These are phyloP conservation scores for Nysson spinosus DNA, from an alignment of 2,888 invertebrate genomes.

Conservation along the genomic window DNA sequence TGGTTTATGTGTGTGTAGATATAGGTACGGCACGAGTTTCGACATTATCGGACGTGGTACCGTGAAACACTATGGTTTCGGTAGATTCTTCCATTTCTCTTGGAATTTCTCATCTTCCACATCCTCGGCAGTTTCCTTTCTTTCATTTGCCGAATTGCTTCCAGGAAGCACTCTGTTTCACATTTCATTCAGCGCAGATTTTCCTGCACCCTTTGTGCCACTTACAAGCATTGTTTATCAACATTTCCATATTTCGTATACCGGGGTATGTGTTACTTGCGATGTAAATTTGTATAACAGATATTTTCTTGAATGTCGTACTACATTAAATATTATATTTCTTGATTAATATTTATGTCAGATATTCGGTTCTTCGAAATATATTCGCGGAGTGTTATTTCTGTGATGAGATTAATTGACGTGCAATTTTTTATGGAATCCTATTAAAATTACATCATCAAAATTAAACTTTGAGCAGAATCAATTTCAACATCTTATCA, in stretches of 20 bases:
- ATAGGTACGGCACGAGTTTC: constrained; percentile 22
- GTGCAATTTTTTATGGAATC: too few relatives aligned
- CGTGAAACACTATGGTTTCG: constrained; percentile 17
- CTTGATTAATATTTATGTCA: too few relatives aligned
- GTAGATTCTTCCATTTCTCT: constrained; percentile 43
- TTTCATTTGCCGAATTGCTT: constrained; percentile 30
- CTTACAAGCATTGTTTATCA: constrained; percentile 3
- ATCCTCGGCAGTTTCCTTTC: constrained; percentile 24
- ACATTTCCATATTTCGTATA: neutral
- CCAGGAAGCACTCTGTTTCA: constrained; percentile 20
- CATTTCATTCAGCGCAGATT: constrained; percentile 3
- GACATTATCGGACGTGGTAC: constrained; percentile 42
- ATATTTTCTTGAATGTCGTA: too few relatives aligned
- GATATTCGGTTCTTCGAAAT: too few relatives aligned
- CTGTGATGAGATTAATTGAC: too few relatives aligned
- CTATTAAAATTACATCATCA: too few relatives aligned
- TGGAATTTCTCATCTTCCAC: constrained; percentile 46
- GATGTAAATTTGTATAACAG: too few relatives aligned
- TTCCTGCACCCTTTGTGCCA: constrained; percentile 4
- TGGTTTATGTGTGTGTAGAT: constrained; percentile 16
- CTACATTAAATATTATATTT: too few relatives aligned
- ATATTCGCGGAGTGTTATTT: too few relatives aligned
- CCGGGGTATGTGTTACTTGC: too few relatives aligned
- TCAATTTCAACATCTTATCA: too few relatives aligned
- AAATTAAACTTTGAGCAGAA: too few relatives aligned